Evolutionary conservation across 2,113 vertebrate genomes (phyloP), one percentile per base, ranked within the genome.

Genomic region (Lates calcarifer): DNA sequence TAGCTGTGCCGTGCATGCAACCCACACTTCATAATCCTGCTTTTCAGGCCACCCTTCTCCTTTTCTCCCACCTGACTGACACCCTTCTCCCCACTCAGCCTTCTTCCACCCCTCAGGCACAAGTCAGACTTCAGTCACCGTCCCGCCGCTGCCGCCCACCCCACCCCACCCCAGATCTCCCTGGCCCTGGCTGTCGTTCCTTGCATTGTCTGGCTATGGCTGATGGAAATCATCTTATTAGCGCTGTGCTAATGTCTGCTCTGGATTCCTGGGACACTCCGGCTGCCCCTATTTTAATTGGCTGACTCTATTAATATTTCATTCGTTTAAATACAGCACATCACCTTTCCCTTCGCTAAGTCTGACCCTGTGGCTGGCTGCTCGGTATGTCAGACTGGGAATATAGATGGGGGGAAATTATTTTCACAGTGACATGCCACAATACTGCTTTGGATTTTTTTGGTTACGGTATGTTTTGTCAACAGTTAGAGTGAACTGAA

Each of bases 171-270:
- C 43, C 3, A 5, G 24, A 62, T 71, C 73, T 60, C 70, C 81
- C 37, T 82, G 71, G 62, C 73, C 68, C 74, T 22, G 77, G 15
- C 67, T 75, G 74, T 62, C 39, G 3, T 51, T 87, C 60, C 69
- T 45, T 81, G 78, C 71, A 45, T 81, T 62, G 49, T 81, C 85
- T 85, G 73, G 39, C 71, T 35, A 35, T 11, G 3, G 69, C 76
- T 77, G 72, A 88, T 91, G 82, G 82, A 90, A 90, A 91, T 90
- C 84, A 85, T 89, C 90, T 89, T 90, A 91, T 92, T 91, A 92
- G 85, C 14, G 22, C 74, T 45, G 68, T 75, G 81, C 83, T 90
- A 87, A 91, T 81, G 84, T 88, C 86, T 90, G 33, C 73, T 86
- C 81, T 70, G 78, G 81, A 92, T 90, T 89, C 88, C 70, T 82